phyloP scores from a whole-genome alignment of 2,797 vertebrate species.

The Acomys russatus region DNA sequence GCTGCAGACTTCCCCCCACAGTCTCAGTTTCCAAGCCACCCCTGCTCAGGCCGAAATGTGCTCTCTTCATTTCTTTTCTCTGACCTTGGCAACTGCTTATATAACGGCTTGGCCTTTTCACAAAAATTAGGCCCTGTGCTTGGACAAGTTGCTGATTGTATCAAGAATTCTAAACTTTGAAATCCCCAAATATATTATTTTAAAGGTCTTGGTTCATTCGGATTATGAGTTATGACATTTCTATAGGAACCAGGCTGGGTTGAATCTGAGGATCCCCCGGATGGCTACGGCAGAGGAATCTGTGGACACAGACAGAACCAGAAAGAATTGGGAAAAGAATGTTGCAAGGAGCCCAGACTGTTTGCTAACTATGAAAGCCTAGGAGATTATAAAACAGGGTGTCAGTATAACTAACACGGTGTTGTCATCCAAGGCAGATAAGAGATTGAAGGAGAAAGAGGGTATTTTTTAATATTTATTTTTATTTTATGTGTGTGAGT shows the following conservation, averaged over 20 bases:
- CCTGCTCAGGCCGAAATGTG: slow-evolving; percentile 29
- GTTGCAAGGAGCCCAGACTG: neutral
- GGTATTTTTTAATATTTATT: neutral
- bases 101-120: slow-evolving; percentile 76
- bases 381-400: slow-evolving; percentile 23
- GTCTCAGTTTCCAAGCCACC: neutral
- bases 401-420: slow-evolving; percentile 4
- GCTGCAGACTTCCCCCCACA: neutral
- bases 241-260: slow-evolving; percentile 34
- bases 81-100: slow-evolving; percentile 67
- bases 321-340: slow-evolving; percentile 66
- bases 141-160: slow-evolving; percentile 65
- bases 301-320: neutral
- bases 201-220: slow-evolving; percentile 70
- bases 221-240: slow-evolving; percentile 64
- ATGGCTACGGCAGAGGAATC: neutral
- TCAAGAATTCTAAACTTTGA: slow-evolving; percentile 61
- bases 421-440: neutral
- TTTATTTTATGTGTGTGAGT: neutral
- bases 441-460: neutral
- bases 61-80: slow-evolving; percentile 60
- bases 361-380: slow-evolving; percentile 34
- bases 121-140: slow-evolving; percentile 70
- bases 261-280: neutral
- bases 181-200: slow-evolving; percentile 63